Base-by-base conservation (phyloP, 2,888 invertebrate species). In the Hermaeophaga mercurialis region DNA sequence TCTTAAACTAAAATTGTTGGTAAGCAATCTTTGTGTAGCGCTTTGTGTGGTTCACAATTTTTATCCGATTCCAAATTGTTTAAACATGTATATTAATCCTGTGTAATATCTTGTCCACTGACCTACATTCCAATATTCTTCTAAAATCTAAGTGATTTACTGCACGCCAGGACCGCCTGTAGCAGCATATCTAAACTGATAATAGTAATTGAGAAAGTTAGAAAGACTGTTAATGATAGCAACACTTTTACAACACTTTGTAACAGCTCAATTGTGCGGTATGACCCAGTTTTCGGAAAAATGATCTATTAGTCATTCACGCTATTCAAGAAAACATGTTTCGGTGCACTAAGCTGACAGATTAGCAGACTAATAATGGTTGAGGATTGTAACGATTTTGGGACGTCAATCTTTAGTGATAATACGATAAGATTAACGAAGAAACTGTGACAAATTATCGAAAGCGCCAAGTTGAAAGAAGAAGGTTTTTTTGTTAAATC, bases 171-270 rank as follows among this genome's bases (percentile, higher is more conserved):
- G 17, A 8, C 9, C 14, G 36, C 36, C 36, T 9, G 36, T 8
- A 36, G 36, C 36, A 9, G 12, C 17, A 17, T 36, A 36, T 36
- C 36, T 14, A 36, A 47, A 34, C 24, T 24, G 36, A 47, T 47
- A 50, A 50, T 44, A 17, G 43, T 44, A 48, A 48, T 38, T 44
- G 31, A 48, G 53, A 57, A 57, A 45, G 53, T 47, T 48, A 12
- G 53, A 38, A 57, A 45, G 44, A 57, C 48, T 34, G 33, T 33
- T 46, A 56, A 54, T 26, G 48, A 48, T 59, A 47, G 58, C 57
- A 61, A 12, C 62, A 64, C 56, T 57, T 65, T 64, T 64, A 63
- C 61, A 62, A 59, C 58, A 56, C 41, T 56, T 56, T 53, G 39
- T 55, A 56, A 63, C 63, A 49, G 48, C 47, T 61, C 57, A 55